phyloP scores from a whole-genome alignment of 2,888 invertebrate species.

The Amblyjoppa proteus region DNA sequence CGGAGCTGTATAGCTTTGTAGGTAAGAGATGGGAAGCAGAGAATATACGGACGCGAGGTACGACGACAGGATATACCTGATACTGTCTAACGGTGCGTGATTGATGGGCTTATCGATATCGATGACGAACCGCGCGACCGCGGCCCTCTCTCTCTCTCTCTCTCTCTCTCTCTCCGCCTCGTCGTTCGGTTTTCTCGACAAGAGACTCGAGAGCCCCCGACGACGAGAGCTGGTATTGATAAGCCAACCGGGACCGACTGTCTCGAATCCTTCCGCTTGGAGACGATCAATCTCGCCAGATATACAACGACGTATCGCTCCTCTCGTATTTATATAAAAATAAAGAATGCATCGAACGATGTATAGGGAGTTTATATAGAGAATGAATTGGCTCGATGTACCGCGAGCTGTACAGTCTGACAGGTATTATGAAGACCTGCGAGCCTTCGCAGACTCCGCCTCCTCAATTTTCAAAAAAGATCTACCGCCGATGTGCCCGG shows the following conservation, averaged over 20 bases:
- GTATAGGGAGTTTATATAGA: constrained; percentile 31
- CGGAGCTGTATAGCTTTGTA: neutral
- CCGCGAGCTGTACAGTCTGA: constrained; percentile 18
- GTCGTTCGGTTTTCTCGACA: constrained; percentile 45
- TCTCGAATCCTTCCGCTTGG: constrained; percentile 45
- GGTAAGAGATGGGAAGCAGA: constrained; percentile 6
- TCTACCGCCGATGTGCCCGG: constrained; percentile 4
- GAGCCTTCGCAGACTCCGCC: constrained; percentile 25
- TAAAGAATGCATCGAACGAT: constrained; percentile 39
- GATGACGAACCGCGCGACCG: constrained; percentile 49
- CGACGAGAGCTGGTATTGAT: constrained; percentile 59
- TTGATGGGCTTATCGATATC: constrained; percentile 66
- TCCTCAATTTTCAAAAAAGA: constrained; percentile 36
- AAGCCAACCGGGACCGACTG: constrained; percentile 61
- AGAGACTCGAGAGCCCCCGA: constrained; percentile 49
- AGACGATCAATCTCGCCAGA: constrained; percentile 60
- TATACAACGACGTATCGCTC: constrained; percentile 46
- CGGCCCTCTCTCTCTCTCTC: neutral
- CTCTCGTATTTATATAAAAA: constrained; percentile 56
- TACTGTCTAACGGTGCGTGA: constrained; percentile 63
- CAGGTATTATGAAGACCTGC: constrained; percentile 44
- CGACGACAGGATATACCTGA: constrained; percentile 48
- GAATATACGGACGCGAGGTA: constrained; percentile 20
- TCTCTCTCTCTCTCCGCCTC: neutral
- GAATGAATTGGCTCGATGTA: constrained; percentile 37